Evolutionary conservation across 1,140 invertebrate genomes (phyloP).

Genomic region (Glomeris maerens): DNA sequence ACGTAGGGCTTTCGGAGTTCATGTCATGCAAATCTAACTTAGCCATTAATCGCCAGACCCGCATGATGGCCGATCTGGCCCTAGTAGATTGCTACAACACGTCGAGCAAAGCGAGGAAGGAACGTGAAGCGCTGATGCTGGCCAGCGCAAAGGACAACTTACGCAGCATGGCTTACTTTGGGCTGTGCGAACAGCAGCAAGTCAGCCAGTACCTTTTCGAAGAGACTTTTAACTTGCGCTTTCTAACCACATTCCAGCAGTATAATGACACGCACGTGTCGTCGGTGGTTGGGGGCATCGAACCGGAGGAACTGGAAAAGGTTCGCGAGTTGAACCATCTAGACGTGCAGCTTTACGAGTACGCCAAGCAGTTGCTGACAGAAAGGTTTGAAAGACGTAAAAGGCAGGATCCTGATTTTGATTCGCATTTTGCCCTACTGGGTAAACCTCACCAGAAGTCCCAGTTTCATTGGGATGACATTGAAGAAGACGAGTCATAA

Average conservation of each 20-base stretch:
- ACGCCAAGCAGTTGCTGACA: conserved; percentile 76
- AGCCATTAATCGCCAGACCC: conserved; percentile 87
- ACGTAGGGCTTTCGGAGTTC: conserved; percentile 65
- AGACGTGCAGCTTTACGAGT: conserved; percentile 86
- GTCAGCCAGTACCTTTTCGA: conserved; percentile 91
- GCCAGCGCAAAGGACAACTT: conserved; percentile 90
- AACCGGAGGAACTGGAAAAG: conserved; percentile 50
- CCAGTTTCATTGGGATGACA: conserved; percentile 24
- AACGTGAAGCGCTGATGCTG: conserved; percentile 63
- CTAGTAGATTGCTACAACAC: conserved; percentile 91
- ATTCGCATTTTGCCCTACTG: conserved; percentile 37
- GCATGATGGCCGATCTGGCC: conserved; percentile 91
- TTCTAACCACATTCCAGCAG: conserved; percentile 73
- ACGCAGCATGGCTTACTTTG: conserved; percentile 89
- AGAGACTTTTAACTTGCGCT: conserved; percentile 86
- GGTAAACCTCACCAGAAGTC: conserved; percentile 16
- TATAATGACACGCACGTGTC: conserved; percentile 75
- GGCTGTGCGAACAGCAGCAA: conserved; percentile 87
- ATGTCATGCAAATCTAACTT: conserved; percentile 80
- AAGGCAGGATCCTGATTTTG: conserved; percentile 60
- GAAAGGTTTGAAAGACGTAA: conserved; percentile 66
- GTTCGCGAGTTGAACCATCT: conserved; percentile 70
- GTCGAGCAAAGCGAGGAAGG: conserved; percentile 45
- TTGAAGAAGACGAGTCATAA: conserved; percentile 24
- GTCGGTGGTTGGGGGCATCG: conserved; percentile 54